phyloP scores from a whole-genome alignment of 2,113 vertebrate species.

The Rhinolophus ferrumequinum region DNA sequence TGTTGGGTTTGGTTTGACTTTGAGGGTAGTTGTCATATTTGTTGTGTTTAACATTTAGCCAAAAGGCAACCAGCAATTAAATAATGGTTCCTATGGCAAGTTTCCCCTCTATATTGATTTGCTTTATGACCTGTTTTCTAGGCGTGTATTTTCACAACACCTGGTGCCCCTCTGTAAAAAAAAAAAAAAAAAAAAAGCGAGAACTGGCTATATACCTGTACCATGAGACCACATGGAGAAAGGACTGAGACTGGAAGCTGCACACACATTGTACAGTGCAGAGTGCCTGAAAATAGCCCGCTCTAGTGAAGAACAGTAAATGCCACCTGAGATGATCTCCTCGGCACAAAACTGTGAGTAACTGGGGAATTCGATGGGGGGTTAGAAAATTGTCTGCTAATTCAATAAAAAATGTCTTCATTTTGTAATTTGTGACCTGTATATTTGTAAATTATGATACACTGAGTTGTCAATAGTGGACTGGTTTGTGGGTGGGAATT shows the following conservation, averaged over 20 bases:
- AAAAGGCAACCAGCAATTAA: conserved; percentile 46
- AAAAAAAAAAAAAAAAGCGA: not conserved
- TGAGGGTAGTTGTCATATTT: not conserved
- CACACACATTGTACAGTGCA: not conserved
- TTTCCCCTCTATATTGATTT: conserved; percentile 49
- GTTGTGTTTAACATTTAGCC: not conserved
- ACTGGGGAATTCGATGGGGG: not conserved
- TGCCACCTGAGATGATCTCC: not conserved
- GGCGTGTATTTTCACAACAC: conserved; percentile 55
- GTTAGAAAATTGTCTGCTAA: conserved; percentile 34
- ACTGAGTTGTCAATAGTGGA: conserved; percentile 7
- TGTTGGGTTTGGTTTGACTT: not conserved
- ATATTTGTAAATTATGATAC: conserved; percentile 46
- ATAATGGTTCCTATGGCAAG: not conserved
- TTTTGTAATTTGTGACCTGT: conserved; percentile 44
- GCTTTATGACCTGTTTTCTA: conserved; percentile 64
- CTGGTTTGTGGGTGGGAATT: conserved; percentile 23
- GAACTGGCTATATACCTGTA: not conserved
- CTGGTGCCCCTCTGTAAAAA: not conserved
- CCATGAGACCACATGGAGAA: not conserved
- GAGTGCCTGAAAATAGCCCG: not conserved
- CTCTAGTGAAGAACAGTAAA: not conserved
- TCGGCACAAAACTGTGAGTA: conserved; percentile 70
- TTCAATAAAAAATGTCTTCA: conserved; percentile 38
- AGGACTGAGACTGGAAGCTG: not conserved